phyloP scores from a whole-genome alignment of 2,797 vertebrate species.

The Crax fasciolata region DNA sequence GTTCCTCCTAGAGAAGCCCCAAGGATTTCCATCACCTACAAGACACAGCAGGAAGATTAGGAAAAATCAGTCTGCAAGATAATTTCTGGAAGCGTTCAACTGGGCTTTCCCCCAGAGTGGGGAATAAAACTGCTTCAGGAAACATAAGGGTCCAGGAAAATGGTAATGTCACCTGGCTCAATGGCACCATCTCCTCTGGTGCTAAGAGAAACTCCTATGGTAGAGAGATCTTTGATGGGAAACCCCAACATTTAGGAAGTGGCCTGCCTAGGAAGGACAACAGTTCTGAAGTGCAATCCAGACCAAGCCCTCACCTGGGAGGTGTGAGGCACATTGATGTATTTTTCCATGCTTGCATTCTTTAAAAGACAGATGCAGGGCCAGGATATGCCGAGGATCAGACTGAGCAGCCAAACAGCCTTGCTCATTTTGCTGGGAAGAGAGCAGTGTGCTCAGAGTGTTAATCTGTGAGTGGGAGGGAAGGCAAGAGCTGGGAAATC shows the following conservation, averaged over 20 bases:
- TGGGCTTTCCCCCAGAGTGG: not conserved
- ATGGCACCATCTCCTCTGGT: not conserved
- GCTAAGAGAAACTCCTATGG: not conserved
- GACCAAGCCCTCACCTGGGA: not conserved
- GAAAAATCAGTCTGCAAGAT: not conserved
- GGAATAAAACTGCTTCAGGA: not conserved
- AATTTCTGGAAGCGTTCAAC: not conserved
- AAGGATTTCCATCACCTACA: not conserved
- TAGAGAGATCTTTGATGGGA: not conserved
- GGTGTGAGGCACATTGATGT: not conserved
- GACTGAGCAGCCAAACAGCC: not conserved
- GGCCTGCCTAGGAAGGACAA: not conserved
- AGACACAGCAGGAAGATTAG: not conserved
- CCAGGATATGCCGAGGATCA: not conserved
- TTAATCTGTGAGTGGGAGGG: not conserved
- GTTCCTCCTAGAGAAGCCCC: not conserved
- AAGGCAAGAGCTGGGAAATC: not conserved
- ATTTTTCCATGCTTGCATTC: not conserved
- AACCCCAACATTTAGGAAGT: not conserved
- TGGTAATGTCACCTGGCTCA: not conserved
- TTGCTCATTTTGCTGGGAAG: not conserved
- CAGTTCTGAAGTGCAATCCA: not conserved
- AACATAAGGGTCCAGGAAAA: not conserved
- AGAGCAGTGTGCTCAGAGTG: not conserved
- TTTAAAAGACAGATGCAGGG: not conserved